Conservation (phyloP, 2,113 vertebrate species). For the Triplophysa dalaica region DNA sequence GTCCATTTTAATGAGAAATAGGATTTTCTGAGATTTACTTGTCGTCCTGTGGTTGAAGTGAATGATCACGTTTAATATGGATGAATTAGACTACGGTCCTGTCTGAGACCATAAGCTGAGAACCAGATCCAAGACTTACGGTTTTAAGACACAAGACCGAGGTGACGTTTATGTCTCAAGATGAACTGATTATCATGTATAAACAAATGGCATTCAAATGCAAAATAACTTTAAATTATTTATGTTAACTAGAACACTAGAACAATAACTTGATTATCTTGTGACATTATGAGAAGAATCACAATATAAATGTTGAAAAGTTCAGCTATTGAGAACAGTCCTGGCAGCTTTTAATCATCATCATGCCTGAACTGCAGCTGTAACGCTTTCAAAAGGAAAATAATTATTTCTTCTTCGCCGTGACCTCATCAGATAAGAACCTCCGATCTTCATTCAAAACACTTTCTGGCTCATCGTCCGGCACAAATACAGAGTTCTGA, state of each 20-base stretch:
- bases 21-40: neutral
- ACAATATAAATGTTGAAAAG: neutral
- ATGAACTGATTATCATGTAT: too few species aligned
- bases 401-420: neutral
- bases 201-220: too few species aligned
- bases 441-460: neutral
- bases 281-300: neutral
- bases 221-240: too few species aligned
- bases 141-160: neutral
- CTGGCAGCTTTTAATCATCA: neutral
- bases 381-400: neutral
- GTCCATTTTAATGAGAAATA: too few species aligned
- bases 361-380: neutral
- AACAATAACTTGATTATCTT: neutral
- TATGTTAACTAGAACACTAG: neutral
- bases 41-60: neutral
- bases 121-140: neutral
- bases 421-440: slow-evolving; percentile 14
- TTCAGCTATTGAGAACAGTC: neutral
- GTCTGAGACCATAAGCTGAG: neutral
- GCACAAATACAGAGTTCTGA: neutral
- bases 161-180: neutral
- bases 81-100: neutral
- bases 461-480: neutral
- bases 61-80: neutral